phyloP scores from a whole-genome alignment of 2,797 vertebrate species.

The Xyrichtys novacula region DNA sequence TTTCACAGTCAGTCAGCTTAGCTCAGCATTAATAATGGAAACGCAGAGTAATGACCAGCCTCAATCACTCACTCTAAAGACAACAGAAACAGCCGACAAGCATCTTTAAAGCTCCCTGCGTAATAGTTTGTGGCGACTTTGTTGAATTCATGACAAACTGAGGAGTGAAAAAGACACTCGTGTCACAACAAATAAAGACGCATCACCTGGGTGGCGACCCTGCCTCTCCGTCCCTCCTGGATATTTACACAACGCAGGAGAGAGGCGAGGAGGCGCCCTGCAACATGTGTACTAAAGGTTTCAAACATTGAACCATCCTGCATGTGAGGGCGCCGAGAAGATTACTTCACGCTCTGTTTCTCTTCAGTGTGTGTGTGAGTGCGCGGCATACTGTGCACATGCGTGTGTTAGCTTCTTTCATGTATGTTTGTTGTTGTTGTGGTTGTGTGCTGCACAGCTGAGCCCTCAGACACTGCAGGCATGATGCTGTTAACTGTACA shows the following conservation, averaged over 20 bases:
- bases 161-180: neutral
- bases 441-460: conserved; percentile 45
- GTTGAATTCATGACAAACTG: neutral
- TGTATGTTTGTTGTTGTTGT: conserved; percentile 26
- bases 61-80: neutral
- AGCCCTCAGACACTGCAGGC: conserved; percentile 33
- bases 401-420: conserved; percentile 37
- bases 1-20: neutral
- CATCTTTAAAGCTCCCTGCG: neutral
- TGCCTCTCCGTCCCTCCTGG: neutral
- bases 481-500: conserved; percentile 1
- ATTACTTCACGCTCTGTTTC: conserved; percentile 73
- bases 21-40: conserved; percentile 1
- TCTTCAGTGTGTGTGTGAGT: conserved; percentile 32
- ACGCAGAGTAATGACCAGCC: neutral
- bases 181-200: neutral
- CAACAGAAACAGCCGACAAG: neutral
- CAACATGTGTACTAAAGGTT: conserved; percentile 23
- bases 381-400: neutral
- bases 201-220: neutral
- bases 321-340: conserved; percentile 38
- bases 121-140: neutral
- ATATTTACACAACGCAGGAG: neutral
- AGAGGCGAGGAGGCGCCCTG: neutral
- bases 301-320: conserved; percentile 35